Base-by-base conservation (phyloP, 2,113 vertebrate species). In the Bolborhynchus lineola region DNA sequence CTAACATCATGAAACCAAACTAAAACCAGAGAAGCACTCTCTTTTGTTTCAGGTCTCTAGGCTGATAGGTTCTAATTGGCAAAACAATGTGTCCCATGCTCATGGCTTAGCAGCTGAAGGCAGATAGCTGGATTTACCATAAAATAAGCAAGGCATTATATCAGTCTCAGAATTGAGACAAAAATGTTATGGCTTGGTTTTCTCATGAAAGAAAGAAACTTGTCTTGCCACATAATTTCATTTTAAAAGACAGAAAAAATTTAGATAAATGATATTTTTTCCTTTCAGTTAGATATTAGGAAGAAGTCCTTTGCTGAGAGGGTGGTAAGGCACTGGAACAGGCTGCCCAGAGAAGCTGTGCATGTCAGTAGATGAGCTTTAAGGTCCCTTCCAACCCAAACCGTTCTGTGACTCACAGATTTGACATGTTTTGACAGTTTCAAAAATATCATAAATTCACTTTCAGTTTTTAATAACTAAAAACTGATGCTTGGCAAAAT, bases 191-290 rank as follows among this genome's bases (percentile, higher is more conserved):
- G 62, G 9, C 37, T 84, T 94, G 42, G 24, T 90, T 94, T 93
- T 84, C 84, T 92, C 28, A 47, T 68, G 65, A 94, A 93, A 90
- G 21, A 88, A 96, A 93, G 19, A 88, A 70, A 86, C 60, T 86
- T 64, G 18, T 35, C 72, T 86, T 88, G 64, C 24, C 39, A n/a
- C 37, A 53, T 35, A 46, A 84, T 88, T 92, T 82, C 28, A 69
- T 75, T 93, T 76, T 2, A 42, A 60, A 50, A 35, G 19, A 11
- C 5, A 37, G 16, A 2, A 10, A 10, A 11, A 5, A 16, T 29
- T 14, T 29, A 84, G n/a, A 81, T 86, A 88, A 88, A 77, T 62
- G 41, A 49, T 86, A 23, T 68, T 77, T 75, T 88, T 88, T 26
- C 41, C 67, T 82, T 46, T 82, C 31, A n/a, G 78, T 88, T 86